These are phyloP conservation scores for Diaprepes abbreviatus DNA, from an alignment of 2,888 invertebrate genomes.

Conservation along the genomic window DNA sequence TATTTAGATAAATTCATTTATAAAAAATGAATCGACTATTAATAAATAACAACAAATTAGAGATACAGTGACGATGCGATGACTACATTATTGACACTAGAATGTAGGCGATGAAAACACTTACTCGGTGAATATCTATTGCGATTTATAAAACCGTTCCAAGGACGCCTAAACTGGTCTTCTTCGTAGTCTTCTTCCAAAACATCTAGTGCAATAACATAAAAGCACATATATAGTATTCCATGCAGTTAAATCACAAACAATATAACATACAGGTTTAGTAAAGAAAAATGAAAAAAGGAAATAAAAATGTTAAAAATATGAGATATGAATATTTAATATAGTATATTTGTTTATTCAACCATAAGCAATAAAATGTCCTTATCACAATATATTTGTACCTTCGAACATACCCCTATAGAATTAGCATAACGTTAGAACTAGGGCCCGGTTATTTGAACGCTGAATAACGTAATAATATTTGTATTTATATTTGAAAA, in stretches of 20 bases:
- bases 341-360: too few relatives aligned
- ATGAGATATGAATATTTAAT: too few relatives aligned
- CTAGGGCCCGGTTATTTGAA: too few relatives aligned
- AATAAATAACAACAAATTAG: slow-evolving; percentile 25
- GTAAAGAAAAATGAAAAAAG: neutral
- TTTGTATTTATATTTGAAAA: too few relatives aligned
- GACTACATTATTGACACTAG: slow-evolving; percentile 8
- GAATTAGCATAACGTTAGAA: too few relatives aligned
- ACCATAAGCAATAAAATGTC: too few relatives aligned
- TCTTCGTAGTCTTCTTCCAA: slow-evolving; percentile 72
- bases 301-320: neutral
- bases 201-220: slow-evolving; percentile 66
- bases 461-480: too few relatives aligned
- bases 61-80: slow-evolving; percentile 30
- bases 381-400: too few relatives aligned
- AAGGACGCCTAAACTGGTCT: slow-evolving; percentile 53
- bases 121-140: slow-evolving; percentile 74
- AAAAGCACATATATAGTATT: slow-evolving; percentile 47
- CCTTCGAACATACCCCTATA: too few relatives aligned
- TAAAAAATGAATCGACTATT: neutral
- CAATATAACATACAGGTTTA: neutral
- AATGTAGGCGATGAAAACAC: slow-evolving; percentile 58
- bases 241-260: slow-evolving; percentile 24
- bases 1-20: neutral
- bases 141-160: slow-evolving; percentile 58